Evolutionary conservation across 2,797 vertebrate species (phyloP).

Genomic region (Acomys russatus): DNA sequence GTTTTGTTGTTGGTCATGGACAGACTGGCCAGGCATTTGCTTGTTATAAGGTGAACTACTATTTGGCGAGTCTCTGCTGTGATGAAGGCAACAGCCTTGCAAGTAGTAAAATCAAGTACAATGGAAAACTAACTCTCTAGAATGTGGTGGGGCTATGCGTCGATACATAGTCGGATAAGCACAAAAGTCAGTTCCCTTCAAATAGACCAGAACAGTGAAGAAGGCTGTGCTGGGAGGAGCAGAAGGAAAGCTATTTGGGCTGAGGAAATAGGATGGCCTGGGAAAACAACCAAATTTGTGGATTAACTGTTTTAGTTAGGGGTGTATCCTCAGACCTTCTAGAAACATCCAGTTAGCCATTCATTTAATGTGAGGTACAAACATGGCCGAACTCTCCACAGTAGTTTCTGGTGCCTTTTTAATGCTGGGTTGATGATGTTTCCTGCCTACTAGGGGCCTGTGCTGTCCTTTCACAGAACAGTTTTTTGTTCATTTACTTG

Average conservation of each 20-base stretch:
- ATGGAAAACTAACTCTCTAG: neutral
- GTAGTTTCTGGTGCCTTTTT: neutral
- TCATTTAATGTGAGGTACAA: neutral
- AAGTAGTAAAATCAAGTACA: neutral
- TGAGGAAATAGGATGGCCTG: neutral
- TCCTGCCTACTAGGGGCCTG: neutral
- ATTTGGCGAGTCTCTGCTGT: neutral
- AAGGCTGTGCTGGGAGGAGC: neutral
- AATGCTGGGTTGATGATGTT: neutral
- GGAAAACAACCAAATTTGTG: neutral
- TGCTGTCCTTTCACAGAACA: neutral
- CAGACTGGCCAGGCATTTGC: neutral
- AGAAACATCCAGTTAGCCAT: neutral
- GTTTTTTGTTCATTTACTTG: neutral
- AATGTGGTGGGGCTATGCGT: too few relatives aligned
- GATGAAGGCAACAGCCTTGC: neutral
- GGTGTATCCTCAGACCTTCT: neutral
- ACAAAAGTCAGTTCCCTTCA: neutral
- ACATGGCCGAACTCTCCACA: neutral
- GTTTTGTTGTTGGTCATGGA: neutral
- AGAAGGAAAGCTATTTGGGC: neutral
- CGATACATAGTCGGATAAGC: neutral
- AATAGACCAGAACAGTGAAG: neutral
- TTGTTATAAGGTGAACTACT: constrained; percentile 12
- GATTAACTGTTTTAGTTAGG: neutral